Evolutionary conservation across 2,888 invertebrate genomes (phyloP).

Genomic region (Leuctra nigra): DNA sequence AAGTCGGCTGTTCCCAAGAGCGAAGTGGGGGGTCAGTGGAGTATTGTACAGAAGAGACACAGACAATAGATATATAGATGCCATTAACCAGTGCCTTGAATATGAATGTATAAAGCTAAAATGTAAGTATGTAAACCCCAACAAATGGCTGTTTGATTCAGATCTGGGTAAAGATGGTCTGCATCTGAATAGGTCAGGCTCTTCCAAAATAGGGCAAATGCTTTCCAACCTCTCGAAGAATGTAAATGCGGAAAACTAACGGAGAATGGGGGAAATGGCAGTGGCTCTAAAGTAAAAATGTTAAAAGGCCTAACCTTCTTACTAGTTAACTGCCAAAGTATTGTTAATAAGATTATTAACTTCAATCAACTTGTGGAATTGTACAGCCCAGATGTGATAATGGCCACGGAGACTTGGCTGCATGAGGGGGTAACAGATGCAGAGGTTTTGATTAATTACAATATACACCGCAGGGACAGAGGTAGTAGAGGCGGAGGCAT

Average conservation of each 20-base stretch:
- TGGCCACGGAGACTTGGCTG: not conserved
- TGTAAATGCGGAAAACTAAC: not conserved
- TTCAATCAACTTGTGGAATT: not conserved
- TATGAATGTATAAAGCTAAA: not conserved
- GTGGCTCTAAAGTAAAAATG: not conserved
- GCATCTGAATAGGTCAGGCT: not conserved
- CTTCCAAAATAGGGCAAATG: not conserved
- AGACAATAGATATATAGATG: not conserved
- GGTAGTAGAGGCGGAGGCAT: conserved; percentile 5
- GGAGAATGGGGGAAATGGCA: not conserved
- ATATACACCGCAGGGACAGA: not conserved
- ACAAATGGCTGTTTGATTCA: not conserved
- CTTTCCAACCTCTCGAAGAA: not conserved
- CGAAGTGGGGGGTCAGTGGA: not conserved
- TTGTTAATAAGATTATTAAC: too few relatives aligned
- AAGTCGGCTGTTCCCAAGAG: not conserved
- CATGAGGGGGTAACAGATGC: not conserved
- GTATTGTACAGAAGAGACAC: not conserved
- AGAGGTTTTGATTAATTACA: not conserved
- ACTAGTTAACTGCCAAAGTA: too few relatives aligned
- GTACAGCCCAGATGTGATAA: not conserved
- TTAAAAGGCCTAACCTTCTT: not conserved
- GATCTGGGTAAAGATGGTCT: not conserved
- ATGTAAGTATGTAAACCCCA: not conserved
- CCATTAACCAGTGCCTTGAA: conserved; percentile 6